phyloP scores from a whole-genome alignment of 2,797 vertebrate genomes.

The Numenius phaeopus region DNA sequence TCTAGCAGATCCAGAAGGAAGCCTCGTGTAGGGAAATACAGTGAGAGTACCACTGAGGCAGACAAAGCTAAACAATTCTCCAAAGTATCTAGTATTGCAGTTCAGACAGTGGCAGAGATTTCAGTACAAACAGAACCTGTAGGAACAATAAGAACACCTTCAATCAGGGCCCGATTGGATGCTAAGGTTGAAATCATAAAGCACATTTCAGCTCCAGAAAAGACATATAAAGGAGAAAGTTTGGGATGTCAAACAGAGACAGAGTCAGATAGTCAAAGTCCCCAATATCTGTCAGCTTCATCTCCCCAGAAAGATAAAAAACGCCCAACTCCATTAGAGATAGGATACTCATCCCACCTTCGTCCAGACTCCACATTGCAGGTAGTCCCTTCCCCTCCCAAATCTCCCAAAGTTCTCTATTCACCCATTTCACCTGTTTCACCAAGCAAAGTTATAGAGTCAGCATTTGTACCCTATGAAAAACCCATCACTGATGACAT shows the following conservation, averaged over 20 bases:
- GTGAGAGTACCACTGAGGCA: conserved; percentile 77
- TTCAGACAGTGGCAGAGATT: conserved; percentile 98
- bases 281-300: conserved; percentile 80
- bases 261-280: conserved; percentile 87
- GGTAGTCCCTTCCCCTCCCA: conserved; percentile 87
- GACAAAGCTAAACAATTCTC: conserved; percentile 89
- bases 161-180: conserved; percentile 88
- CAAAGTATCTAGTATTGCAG: conserved; percentile 95
- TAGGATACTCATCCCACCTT: conserved; percentile 92
- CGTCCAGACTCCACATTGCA: conserved; percentile 87
- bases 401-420: conserved; percentile 94
- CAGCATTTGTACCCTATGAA: conserved; percentile 90
- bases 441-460: conserved; percentile 91
- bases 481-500: conserved; percentile 89
- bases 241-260: conserved; percentile 96
- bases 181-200: conserved; percentile 96
- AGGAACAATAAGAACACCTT: conserved; percentile 92
- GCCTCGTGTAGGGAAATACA: conserved; percentile 87
- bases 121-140: conserved; percentile 98
- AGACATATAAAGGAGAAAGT: conserved; percentile 92
- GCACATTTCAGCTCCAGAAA: conserved; percentile 96
- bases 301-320: conserved; percentile 92
- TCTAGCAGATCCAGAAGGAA: conserved; percentile 90
- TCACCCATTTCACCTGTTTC: conserved; percentile 93
- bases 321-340: conserved; percentile 88